These are phyloP conservation scores for Polyommatus icarus DNA, from an alignment of 2,888 invertebrate species.

Conservation along the genomic window DNA sequence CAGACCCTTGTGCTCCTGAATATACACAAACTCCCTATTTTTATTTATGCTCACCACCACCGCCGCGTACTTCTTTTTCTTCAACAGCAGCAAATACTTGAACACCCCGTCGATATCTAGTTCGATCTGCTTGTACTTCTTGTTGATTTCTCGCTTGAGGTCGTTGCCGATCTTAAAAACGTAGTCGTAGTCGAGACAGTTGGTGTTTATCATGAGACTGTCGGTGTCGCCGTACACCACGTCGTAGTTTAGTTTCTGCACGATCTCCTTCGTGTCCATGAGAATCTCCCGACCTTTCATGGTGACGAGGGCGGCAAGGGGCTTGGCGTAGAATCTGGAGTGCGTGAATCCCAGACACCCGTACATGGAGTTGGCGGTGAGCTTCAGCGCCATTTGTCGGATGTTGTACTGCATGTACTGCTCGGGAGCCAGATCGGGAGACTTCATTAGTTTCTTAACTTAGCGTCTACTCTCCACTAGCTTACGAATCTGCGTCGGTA, in stretches of 20 bases:
- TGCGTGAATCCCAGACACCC: slow-evolving; percentile 97
- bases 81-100: slow-evolving; percentile 93
- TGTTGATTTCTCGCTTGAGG: slow-evolving; percentile 96
- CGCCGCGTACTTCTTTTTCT: slow-evolving; percentile 99
- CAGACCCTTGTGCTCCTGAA: slow-evolving; percentile 95
- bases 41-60: slow-evolving; percentile 85
- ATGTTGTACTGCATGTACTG: slow-evolving; percentile 96
- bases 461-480: slow-evolving; percentile 95
- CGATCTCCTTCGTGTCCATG: slow-evolving; percentile 94
- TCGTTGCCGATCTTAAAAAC: slow-evolving; percentile 84
- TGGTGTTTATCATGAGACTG: slow-evolving; percentile 99
- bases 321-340: slow-evolving; percentile 97
- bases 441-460: slow-evolving; percentile 95
- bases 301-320: slow-evolving; percentile 97
- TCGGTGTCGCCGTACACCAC: slow-evolving; percentile 99
- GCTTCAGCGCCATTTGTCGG: slow-evolving; percentile 96
- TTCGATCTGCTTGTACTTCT: slow-evolving; percentile 95
- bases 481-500: slow-evolving; percentile 97
- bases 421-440: slow-evolving; percentile 86
- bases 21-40: slow-evolving; percentile 82
- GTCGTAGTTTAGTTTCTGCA: slow-evolving; percentile 93
- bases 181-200: slow-evolving; percentile 90
- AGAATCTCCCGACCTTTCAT: slow-evolving; percentile 95
- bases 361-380: slow-evolving; percentile 99
- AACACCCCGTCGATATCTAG: slow-evolving; percentile 99